Evolutionary conservation across 2,113 vertebrate genomes (phyloP).

Genomic region (Thalassoma bifasciatum): DNA sequence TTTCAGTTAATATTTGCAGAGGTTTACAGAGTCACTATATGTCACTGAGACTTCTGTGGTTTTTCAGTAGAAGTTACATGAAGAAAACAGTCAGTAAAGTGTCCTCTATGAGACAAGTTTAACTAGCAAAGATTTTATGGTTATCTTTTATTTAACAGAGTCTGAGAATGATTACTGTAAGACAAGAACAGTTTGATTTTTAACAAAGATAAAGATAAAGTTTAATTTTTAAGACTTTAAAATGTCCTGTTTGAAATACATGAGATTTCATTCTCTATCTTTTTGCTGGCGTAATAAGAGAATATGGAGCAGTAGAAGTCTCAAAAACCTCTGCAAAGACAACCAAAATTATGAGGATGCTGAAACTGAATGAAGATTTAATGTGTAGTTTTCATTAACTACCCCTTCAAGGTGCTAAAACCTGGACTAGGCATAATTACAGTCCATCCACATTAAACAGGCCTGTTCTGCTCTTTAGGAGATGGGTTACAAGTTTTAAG

Average conservation of each 20-base stretch:
- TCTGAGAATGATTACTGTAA: too few species aligned
- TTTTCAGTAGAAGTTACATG: constrained; percentile 4
- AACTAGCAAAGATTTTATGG: too few species aligned
- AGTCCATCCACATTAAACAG: neutral
- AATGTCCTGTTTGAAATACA: too few species aligned
- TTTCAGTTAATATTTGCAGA: constrained; percentile 16
- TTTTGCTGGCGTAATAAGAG: neutral
- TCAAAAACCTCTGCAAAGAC: constrained; percentile 20
- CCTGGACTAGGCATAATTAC: neutral
- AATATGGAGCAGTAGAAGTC: neutral
- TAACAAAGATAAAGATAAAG: too few species aligned
- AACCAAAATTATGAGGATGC: constrained; percentile 1
- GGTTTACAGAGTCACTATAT: constrained; percentile 1
- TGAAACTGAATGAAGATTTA: neutral
- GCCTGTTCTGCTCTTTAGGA: neutral
- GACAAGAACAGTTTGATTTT: too few species aligned
- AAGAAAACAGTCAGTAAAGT: constrained; percentile 13
- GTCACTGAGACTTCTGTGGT: constrained; percentile 9
- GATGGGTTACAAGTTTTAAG: neutral
- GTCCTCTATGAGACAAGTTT: neutral
- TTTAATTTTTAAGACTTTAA: too few species aligned
- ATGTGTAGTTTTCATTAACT: constrained; percentile 5
- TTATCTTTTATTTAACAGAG: too few species aligned
- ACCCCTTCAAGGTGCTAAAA: constrained; percentile 21
- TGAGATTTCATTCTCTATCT: too few species aligned